Evolutionary conservation across 2,113 vertebrate genomes (phyloP).

Genomic region (Lichenostomus cassidix): DNA sequence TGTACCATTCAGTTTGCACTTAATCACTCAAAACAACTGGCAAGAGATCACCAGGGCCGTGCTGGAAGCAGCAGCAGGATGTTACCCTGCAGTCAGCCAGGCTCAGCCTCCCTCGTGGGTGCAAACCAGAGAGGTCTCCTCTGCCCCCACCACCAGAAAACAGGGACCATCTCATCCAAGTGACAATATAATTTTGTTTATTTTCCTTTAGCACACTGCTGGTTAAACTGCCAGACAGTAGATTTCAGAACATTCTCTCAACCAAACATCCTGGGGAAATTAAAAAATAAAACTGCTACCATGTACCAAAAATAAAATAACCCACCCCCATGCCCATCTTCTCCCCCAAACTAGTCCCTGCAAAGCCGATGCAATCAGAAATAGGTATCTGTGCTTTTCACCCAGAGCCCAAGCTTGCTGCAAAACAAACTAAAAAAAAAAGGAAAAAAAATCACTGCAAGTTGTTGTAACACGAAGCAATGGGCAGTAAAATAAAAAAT

Average conservation of each 20-base stretch:
- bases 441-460: conserved; percentile 61
- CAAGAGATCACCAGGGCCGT: not conserved
- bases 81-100: not conserved
- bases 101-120: rapidly evolving
- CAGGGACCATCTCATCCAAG: conserved; percentile 6
- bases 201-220: conserved; percentile 56
- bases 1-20: not conserved
- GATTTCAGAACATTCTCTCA: conserved; percentile 57
- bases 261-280: conserved; percentile 41
- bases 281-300: conserved; percentile 37
- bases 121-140: not conserved
- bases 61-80: not conserved
- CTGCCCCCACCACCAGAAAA: not conserved
- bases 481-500: conserved; percentile 41
- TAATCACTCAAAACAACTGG: not conserved
- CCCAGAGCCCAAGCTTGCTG: conserved; percentile 27
- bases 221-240: conserved; percentile 53
- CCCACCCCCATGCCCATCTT: not conserved
- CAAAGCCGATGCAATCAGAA: conserved; percentile 35
- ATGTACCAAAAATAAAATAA: conserved; percentile 56
- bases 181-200: conserved; percentile 64
- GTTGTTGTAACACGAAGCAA: conserved; percentile 74
- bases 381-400: conserved; percentile 27
- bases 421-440: conserved; percentile 8
- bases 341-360: not conserved